Evolutionary conservation across 2,113 vertebrate species (phyloP).

Genomic region (Amazona vittata): DNA sequence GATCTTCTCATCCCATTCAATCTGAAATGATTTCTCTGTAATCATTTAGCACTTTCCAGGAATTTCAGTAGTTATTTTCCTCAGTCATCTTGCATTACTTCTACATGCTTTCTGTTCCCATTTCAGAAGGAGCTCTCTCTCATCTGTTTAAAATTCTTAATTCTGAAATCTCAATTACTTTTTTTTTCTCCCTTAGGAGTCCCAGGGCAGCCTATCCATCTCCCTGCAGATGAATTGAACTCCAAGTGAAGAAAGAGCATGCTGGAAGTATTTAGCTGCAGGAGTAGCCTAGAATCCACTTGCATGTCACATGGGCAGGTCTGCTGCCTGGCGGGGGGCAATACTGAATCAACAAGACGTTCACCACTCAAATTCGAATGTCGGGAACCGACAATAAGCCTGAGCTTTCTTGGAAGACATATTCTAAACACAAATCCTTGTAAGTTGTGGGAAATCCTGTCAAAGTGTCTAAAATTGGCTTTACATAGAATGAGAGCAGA

Average conservation of each 20-base stretch:
- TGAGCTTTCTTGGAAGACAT: background rate
- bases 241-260: background rate
- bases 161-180: background rate
- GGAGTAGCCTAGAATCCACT: background rate
- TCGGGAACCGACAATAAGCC: no score
- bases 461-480: conserved; percentile 1
- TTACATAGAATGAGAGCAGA: background rate
- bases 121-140: background rate
- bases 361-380: no score
- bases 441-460: background rate
- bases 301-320: accelerated
- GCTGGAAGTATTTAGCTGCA: background rate
- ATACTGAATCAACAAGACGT: background rate
- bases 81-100: background rate
- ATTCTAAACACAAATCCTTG: background rate
- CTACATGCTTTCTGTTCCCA: background rate
- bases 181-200: background rate
- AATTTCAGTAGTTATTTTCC: background rate
- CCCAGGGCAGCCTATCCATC: background rate
- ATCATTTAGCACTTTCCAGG: background rate
- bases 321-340: accelerated
- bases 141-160: background rate
- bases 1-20: background rate
- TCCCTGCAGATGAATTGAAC: background rate
- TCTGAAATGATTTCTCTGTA: background rate